Percentiles rank a stretch among this genome's conserved stretches.
These are phyloP conservation scores for Nephrocerus scutellatus DNA, from an alignment of 2,888 invertebrate species.

Conservation along the genomic window DNA sequence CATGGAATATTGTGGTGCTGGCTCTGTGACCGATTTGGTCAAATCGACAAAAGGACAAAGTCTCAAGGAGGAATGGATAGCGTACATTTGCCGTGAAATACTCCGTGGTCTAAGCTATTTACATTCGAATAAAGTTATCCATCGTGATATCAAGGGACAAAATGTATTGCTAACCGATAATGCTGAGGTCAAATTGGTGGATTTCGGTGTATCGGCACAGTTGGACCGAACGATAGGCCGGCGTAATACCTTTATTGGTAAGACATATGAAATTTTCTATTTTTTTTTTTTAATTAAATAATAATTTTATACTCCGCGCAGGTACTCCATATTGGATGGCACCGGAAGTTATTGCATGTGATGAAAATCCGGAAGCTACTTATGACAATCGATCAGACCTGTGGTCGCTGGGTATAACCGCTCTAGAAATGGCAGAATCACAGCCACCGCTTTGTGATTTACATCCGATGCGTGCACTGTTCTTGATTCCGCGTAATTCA, in stretches of 20 bases:
- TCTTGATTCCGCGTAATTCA: constrained; percentile 95
- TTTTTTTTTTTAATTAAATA: background rate
- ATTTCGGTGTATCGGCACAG: constrained; percentile 99
- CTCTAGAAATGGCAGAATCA: constrained; percentile 99
- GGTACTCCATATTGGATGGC: constrained; percentile 99
- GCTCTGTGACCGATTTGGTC: constrained; percentile 97
- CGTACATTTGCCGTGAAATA: constrained; percentile 96
- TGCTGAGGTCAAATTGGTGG: constrained; percentile 99
- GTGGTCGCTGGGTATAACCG: constrained; percentile 93
- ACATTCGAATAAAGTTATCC: constrained; percentile 98
- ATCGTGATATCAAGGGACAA: constrained; percentile 98
- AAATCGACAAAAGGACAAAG: constrained; percentile 98
- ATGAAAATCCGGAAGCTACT: constrained; percentile 99
- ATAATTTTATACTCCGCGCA: constrained; percentile 20
- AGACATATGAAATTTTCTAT: constrained; percentile 17
- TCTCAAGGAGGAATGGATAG: constrained; percentile 99
- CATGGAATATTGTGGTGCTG: constrained; percentile 99
- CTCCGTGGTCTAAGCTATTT: constrained; percentile 92
- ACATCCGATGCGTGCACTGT: constrained; percentile 98
- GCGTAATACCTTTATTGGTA: constrained; percentile 90
- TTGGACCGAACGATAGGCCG: constrained; percentile 97
- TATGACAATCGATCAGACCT: constrained; percentile 95
- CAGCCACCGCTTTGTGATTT: constrained; percentile 98
- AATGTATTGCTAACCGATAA: constrained; percentile 99
- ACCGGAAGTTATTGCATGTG: constrained; percentile 98